Evolutionary conservation across 2,113 vertebrate species (phyloP).

Genomic region (Theristicus caerulescens): DNA sequence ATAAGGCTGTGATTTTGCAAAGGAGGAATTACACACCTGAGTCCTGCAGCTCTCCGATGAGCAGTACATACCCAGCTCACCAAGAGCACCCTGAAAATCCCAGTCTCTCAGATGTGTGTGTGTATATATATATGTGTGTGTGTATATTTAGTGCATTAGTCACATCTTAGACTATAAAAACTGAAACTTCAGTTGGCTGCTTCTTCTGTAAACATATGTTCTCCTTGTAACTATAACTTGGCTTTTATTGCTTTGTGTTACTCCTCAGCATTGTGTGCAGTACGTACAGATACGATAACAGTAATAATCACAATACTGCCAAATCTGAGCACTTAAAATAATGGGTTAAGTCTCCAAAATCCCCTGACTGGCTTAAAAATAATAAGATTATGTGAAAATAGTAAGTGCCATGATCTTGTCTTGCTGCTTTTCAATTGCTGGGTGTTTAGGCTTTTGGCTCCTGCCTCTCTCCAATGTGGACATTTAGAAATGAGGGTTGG

Average conservation of each 20-base stretch:
- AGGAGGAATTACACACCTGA: background rate
- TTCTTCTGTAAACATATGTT: background rate
- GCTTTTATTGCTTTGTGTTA: background rate
- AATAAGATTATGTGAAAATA: background rate
- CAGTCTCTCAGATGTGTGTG: background rate
- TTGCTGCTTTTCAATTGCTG: background rate
- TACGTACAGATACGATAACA: background rate
- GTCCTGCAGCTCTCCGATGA: background rate
- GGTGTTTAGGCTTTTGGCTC: background rate
- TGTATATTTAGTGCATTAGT: background rate
- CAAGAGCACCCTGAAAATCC: background rate
- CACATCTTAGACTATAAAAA: background rate
- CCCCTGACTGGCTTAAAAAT: conserved; percentile 2
- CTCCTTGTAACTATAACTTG: background rate
- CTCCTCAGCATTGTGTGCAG: background rate
- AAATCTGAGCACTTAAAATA: background rate
- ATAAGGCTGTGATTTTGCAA: background rate
- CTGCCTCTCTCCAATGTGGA: accelerated
- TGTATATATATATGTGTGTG: accelerated
- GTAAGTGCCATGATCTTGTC: background rate
- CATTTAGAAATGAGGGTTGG: background rate
- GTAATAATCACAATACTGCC: background rate
- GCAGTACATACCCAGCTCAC: background rate
- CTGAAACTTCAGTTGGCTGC: background rate
- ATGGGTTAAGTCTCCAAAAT: background rate